These are phyloP conservation scores for Plectrocnemia conspersa DNA, from an alignment of 1,140 invertebrate genomes.

Conservation along the genomic window DNA sequence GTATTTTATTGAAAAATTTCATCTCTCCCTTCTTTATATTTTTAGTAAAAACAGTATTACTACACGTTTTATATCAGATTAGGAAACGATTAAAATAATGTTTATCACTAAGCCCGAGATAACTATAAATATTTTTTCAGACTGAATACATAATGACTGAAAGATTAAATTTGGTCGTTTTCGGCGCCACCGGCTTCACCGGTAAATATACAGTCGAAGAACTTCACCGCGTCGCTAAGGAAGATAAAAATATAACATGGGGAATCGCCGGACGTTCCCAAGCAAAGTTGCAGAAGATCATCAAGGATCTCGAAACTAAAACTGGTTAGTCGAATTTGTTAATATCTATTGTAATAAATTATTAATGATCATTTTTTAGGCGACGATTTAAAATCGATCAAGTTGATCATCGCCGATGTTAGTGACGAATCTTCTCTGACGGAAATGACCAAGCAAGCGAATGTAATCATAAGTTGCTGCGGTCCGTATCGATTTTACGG, in stretches of 20 bases:
- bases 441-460: slow-evolving; percentile 69
- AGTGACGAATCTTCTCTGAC: slow-evolving; percentile 64
- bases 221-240: slow-evolving; percentile 37
- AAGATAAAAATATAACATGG: slow-evolving; percentile 41
- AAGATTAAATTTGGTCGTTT: slow-evolving; percentile 43
- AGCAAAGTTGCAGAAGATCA: slow-evolving; percentile 64
- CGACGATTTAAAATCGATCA: slow-evolving; percentile 56
- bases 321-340: slow-evolving; percentile 41
- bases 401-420: slow-evolving; percentile 74
- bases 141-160: slow-evolving; percentile 22
- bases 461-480: slow-evolving; percentile 79
- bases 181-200: slow-evolving; percentile 47
- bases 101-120: too few species aligned
- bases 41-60: not conserved
- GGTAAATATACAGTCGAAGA: slow-evolving; percentile 42
- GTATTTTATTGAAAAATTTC: too few species aligned
- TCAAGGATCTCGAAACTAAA: slow-evolving; percentile 58
- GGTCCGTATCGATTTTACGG: slow-evolving; percentile 88
- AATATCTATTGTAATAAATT: slow-evolving; percentile 5
- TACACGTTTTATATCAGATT: too few species aligned
- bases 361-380: slow-evolving; percentile 43
- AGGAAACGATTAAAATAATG: too few species aligned
- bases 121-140: too few species aligned
- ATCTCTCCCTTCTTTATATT: too few species aligned
- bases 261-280: slow-evolving; percentile 47